phyloP scores from a whole-genome alignment of 2,113 vertebrate genomes.

The Hiodon tergisus region DNA sequence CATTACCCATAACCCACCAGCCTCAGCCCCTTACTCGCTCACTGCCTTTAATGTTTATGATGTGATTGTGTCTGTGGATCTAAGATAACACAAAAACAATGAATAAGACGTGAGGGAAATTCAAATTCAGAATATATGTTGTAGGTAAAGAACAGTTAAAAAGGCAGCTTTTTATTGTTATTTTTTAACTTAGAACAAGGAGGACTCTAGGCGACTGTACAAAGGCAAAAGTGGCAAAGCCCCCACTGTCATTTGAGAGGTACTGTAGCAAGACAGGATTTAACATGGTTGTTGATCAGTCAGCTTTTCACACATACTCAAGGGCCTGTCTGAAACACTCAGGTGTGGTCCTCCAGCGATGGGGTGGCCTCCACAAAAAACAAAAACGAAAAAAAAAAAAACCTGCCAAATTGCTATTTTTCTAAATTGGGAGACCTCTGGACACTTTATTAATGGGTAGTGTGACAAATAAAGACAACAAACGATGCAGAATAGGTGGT shows the following conservation, averaged over 20 bases:
- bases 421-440: background rate
- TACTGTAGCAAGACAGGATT: background rate
- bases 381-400: background rate
- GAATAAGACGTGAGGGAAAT: background rate
- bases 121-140: background rate
- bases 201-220: background rate
- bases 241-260: background rate
- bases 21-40: background rate
- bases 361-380: background rate
- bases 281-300: background rate
- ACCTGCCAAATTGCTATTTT: background rate
- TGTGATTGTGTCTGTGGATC: background rate
- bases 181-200: background rate
- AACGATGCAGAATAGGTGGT: background rate
- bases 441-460: background rate
- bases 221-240: background rate
- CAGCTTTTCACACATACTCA: background rate
- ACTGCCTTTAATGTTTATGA: background rate
- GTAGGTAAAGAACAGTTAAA: background rate
- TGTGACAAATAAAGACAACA: background rate
- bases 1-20: background rate
- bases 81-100: background rate
- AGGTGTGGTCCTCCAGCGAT: background rate
- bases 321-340: constrained; percentile 2
- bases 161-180: constrained; percentile 20